These are phyloP conservation scores for Eristalis arbustorum DNA, from an alignment of 2,888 invertebrate species.

Conservation along the genomic window DNA sequence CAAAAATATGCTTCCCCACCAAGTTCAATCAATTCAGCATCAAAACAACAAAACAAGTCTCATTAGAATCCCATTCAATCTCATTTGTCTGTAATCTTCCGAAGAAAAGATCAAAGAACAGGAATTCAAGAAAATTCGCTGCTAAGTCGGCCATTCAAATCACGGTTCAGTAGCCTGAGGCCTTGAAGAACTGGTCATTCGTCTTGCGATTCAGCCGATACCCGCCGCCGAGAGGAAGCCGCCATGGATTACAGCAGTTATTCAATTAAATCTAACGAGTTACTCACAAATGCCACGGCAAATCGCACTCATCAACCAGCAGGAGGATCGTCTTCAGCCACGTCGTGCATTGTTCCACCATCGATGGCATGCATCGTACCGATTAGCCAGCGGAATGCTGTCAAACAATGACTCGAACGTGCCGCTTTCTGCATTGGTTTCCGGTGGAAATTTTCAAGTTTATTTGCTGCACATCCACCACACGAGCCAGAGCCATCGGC, in stretches of 20 bases:
- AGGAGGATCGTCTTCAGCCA: not conserved
- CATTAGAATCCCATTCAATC: not conserved
- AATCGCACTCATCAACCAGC: too few species aligned
- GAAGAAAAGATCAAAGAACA: not conserved
- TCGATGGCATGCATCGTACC: not conserved
- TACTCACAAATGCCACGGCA: too few species aligned
- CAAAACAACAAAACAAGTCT: not conserved
- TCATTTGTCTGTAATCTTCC: not conserved
- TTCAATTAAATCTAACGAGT: conserved; percentile 49
- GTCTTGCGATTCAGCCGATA: not conserved
- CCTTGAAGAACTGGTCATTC: conserved; percentile 43
- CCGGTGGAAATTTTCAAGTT: conserved; percentile 44
- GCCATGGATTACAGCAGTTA: conserved; percentile 11
- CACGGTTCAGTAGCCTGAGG: conserved; percentile 25
- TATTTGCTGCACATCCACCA: not conserved
- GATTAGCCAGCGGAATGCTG: conserved; percentile 19
- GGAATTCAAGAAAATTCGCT: not conserved
- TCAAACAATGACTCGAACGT: conserved; percentile 12
- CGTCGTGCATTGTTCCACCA: conserved; percentile 11
- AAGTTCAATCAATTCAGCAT: not conserved
- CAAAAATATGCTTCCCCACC: not conserved
- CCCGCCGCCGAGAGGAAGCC: not conserved
- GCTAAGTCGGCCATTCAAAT: not conserved
- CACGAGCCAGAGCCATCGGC: not conserved
- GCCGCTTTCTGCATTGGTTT: conserved; percentile 27